These are phyloP conservation scores for Xiphophorus couchianus DNA, from an alignment of 2,113 vertebrate species.

Conservation along the genomic window DNA sequence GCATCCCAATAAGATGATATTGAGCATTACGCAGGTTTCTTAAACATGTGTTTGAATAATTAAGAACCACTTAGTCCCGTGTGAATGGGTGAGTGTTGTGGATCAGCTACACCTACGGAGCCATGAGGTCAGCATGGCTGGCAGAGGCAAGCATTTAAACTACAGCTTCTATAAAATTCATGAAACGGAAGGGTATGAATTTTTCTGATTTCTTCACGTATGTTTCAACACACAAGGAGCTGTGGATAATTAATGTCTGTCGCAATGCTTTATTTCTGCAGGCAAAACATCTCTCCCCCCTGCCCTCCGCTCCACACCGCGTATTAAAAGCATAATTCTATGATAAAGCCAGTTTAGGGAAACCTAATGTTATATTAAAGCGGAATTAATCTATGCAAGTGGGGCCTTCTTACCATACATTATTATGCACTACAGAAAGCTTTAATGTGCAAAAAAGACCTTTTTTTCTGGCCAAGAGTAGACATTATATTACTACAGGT, in stretches of 20 bases:
- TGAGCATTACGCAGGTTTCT: conserved; percentile 50
- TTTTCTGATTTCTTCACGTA: conserved; percentile 33
- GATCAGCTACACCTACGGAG: conserved; percentile 70
- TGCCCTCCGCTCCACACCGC: conserved; percentile 63
- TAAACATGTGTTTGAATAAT: conserved; percentile 71
- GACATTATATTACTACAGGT: conserved; percentile 82
- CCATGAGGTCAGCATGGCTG: conserved; percentile 47
- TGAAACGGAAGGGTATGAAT: conserved; percentile 58
- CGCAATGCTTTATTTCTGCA: conserved; percentile 72
- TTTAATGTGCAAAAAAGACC: conserved; percentile 76
- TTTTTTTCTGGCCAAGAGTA: conserved; percentile 67
- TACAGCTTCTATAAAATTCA: conserved; percentile 59
- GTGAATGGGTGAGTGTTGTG: conserved; percentile 65
- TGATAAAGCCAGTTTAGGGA: conserved; percentile 80
- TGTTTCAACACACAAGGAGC: conserved; percentile 54
- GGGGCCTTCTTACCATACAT: conserved; percentile 76
- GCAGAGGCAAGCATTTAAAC: conserved; percentile 52
- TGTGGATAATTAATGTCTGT: conserved; percentile 73
- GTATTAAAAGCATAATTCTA: conserved; percentile 77
- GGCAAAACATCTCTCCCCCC: conserved; percentile 63
- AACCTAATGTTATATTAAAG: conserved; percentile 84
- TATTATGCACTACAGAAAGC: conserved; percentile 76
- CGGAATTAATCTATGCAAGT: conserved; percentile 75
- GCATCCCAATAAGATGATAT: conserved; percentile 41
- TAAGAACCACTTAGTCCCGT: conserved; percentile 73